Evolutionary conservation across 2,888 invertebrate genomes (phyloP).

Genomic region (Agrotis ipsilon): DNA sequence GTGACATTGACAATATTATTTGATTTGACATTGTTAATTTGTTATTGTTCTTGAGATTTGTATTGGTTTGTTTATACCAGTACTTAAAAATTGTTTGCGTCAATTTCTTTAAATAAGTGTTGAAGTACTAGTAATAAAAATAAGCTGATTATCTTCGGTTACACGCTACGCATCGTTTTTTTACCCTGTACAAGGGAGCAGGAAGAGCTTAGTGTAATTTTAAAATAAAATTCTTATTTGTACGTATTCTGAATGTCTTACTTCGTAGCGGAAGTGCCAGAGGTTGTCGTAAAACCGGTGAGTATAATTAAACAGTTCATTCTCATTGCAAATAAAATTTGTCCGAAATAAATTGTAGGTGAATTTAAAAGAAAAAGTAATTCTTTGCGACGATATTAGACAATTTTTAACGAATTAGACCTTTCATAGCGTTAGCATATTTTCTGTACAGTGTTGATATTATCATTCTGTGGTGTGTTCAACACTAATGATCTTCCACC

Average conservation of each 20-base stretch:
- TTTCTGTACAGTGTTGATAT: conserved; percentile 1
- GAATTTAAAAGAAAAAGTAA: too few species aligned
- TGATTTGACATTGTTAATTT: too few species aligned
- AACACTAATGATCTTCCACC: not conserved
- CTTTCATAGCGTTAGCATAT: not conserved
- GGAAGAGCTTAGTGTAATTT: conserved; percentile 12
- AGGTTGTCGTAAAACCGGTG: conserved; percentile 70
- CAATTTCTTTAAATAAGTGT: not conserved
- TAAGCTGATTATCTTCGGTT: not conserved
- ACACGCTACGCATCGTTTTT: not conserved
- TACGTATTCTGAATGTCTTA: conserved; percentile 54
- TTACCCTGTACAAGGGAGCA: not conserved
- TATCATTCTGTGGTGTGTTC: not conserved
- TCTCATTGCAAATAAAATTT: not conserved
- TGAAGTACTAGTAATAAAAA: not conserved
- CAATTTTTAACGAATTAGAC: not conserved
- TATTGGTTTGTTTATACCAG: too few species aligned
- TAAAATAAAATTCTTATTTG: conserved; percentile 19
- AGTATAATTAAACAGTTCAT: conserved; percentile 37
- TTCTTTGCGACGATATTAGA: too few species aligned
- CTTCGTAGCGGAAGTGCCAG: conserved; percentile 63
- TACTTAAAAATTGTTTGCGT: not conserved
- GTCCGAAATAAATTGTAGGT: too few species aligned
- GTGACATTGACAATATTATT: too few species aligned
- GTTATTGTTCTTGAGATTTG: too few species aligned